Base-by-base conservation (phyloP, 2,113 vertebrate species). In the Cinclus mexicanus region DNA sequence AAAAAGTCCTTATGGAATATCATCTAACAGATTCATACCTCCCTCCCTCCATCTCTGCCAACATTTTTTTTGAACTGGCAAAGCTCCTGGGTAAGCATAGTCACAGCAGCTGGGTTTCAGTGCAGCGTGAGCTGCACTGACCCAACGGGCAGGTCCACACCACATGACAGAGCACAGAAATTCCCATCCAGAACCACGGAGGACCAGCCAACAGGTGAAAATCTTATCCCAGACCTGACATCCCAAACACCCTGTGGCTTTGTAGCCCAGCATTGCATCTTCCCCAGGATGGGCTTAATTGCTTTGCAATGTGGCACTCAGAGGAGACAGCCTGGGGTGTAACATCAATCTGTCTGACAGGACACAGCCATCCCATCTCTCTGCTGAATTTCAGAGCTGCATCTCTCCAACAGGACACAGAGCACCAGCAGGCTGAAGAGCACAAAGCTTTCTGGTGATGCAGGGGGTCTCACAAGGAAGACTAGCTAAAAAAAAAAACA, bases 381-480 rank as follows among this genome's bases (percentile, higher is more conserved):
- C 64, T 26, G 14, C 26, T 10, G 9, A 52, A 7, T 28, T 2
- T 7, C n/a, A 74, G 25, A 14, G 65, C 52, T 71, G 49, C 61
- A 68, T 18, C 44, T 37, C 37, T 74, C 76, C 37, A 35, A 23
- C 44, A 10, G 77, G 14, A 39, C 72, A 70, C 1, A 1, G 14
- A 63, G 14, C 31, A 64, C 10, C 0, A 0, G 4, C 3, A 14
- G 28, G 50, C 33, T 39, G 41, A 6, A 74, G 26, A 70, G 24
- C 42, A 78, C 0, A 0, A 59, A 23, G 64, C 33, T 29, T 70
- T 67, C 60, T 52, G 26, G 9, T 78, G 42, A 55, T 55, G 18
- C 52, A 63, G 18, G 5, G 35, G 15, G 28, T 87, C 42, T 55
- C 68, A 77, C 42, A 31, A 76, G 23, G 67, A 59, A 81, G 10